Evolutionary conservation across 2,888 invertebrate genomes (phyloP).

Genomic region (Diarsia mendica): DNA sequence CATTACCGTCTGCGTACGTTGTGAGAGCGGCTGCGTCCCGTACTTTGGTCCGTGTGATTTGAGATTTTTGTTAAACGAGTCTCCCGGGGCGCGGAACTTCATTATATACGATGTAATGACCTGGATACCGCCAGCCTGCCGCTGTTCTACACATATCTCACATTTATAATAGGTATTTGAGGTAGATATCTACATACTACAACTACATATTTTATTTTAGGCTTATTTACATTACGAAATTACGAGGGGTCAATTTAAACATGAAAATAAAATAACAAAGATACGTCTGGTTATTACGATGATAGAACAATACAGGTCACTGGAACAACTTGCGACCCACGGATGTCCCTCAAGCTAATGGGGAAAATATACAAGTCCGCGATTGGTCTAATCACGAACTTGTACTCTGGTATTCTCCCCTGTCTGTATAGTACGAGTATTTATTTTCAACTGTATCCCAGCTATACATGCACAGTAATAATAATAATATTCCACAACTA

Average conservation of each 20-base stretch:
- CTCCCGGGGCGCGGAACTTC: conserved; percentile 31
- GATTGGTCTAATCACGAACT: too few relatives aligned
- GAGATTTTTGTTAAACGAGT: conserved; percentile 42
- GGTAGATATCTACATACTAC: background rate
- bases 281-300: background rate
- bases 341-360: too few relatives aligned
- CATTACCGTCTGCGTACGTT: background rate
- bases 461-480: background rate
- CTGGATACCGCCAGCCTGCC: conserved; percentile 14
- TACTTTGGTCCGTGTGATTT: conserved; percentile 11
- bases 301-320: background rate
- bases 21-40: background rate
- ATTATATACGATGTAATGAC: conserved; percentile 28
- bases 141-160: background rate
- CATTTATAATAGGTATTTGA: background rate
- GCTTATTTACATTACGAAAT: background rate
- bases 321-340: too few relatives aligned
- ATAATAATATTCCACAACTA: too few relatives aligned
- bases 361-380: too few relatives aligned
- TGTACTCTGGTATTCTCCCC: too few relatives aligned
- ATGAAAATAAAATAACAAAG: background rate
- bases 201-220: too few relatives aligned
- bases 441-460: background rate
- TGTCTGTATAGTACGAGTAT: background rate
- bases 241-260: too few relatives aligned